Percentiles rank a stretch among this genome's conserved stretches.
These are phyloP conservation scores for Picathartes gymnocephalus DNA, from an alignment of 2,113 vertebrate species.

Conservation along the genomic window DNA sequence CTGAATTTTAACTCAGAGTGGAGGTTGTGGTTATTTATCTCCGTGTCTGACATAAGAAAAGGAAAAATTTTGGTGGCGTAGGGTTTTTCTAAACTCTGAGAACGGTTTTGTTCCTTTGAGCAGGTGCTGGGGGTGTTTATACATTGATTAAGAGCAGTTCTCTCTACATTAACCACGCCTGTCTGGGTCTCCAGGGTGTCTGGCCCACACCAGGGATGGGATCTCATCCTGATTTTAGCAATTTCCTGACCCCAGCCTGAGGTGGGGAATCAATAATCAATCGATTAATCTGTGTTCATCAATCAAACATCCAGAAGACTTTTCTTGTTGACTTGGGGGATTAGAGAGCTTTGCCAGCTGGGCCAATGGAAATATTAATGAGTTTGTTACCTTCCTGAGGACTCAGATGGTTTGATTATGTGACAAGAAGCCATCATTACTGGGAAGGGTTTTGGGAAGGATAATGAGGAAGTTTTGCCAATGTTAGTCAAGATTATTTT, in stretches of 20 bases:
- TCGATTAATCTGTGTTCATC: background rate
- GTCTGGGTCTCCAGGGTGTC: background rate
- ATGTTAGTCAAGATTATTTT: background rate
- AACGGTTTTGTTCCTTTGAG: background rate
- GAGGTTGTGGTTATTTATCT: too few relatives aligned
- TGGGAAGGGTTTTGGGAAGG: background rate
- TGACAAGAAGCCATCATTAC: background rate
- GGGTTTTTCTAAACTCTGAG: too few relatives aligned
- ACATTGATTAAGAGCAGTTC: background rate
- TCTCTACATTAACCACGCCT: background rate
- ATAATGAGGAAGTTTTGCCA: background rate
- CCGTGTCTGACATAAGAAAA: accelerated
- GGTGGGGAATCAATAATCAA: too few relatives aligned
- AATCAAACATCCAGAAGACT: background rate
- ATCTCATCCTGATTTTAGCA: background rate
- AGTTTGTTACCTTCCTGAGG: background rate
- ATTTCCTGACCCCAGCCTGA: background rate
- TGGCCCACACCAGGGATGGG: background rate
- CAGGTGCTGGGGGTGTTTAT: accelerated
- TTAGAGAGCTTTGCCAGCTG: conserved; percentile 24
- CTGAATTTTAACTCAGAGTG: background rate
- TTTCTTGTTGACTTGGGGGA: background rate
- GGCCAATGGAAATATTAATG: conserved; percentile 29
- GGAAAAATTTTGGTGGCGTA: background rate
- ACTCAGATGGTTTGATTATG: background rate